A percentile compares a stretch with the other conserved stretches of the same genome.
Conservation (phyloP, 2,797 vertebrate species). For the Sebastes diploproa region DNA sequence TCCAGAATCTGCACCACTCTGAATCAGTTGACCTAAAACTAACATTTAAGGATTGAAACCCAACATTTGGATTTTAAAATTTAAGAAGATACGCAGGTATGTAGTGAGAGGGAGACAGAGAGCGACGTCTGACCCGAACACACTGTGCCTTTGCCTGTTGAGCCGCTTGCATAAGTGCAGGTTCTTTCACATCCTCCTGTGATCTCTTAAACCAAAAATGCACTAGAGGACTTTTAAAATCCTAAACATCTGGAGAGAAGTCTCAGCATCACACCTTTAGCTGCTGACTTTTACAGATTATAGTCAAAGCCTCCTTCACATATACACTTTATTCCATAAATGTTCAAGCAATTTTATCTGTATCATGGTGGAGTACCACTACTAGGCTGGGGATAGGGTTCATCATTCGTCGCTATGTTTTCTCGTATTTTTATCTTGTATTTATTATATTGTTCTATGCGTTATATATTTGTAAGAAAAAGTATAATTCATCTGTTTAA, state of each 20-base stretch:
- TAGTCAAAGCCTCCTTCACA: not conserved
- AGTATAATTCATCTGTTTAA: too few relatives aligned
- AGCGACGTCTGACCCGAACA: not conserved
- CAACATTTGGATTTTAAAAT: not conserved
- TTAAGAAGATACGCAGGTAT: not conserved
- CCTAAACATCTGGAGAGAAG: conserved; percentile 18
- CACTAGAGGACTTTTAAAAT: conserved; percentile 14
- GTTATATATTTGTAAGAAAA: too few relatives aligned
- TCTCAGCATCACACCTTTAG: conserved; percentile 11
- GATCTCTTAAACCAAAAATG: conserved; percentile 14
- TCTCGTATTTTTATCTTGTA: not conserved
- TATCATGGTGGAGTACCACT: not conserved
- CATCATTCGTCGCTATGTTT: not conserved
- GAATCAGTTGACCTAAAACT: conserved; percentile 23
- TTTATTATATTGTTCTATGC: not conserved
- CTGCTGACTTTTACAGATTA: not conserved
- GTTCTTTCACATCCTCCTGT: conserved; percentile 14
- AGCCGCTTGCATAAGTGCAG: not conserved
- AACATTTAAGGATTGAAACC: not conserved
- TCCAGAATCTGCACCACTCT: conserved; percentile 24
- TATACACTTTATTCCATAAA: not conserved
- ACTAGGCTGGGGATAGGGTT: not conserved
- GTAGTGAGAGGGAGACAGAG: not conserved
- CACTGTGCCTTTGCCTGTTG: not conserved
- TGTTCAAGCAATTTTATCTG: not conserved